A percentile compares a stretch with the other conserved stretches of the same genome.
Conservation (phyloP, 2,888 invertebrate genomes). For the Leucania comma region DNA sequence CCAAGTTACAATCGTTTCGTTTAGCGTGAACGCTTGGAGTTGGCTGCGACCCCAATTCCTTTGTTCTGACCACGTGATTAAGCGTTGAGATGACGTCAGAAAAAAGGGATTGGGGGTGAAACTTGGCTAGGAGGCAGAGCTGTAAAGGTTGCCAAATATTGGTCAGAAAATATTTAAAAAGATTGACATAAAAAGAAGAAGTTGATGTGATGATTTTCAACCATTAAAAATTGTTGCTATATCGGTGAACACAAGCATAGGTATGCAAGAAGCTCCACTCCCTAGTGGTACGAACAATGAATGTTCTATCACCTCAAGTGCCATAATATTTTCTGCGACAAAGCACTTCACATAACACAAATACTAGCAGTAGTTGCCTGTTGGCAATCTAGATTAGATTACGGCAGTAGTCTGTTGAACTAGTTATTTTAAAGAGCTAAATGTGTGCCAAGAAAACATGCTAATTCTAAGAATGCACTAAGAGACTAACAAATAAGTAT, state of each 20-base stretch:
- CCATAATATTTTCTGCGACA: conserved; percentile 27
- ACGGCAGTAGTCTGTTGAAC: conserved; percentile 23
- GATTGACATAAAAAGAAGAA: too few species aligned
- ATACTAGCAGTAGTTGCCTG: conserved; percentile 17
- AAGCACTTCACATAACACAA: conserved; percentile 14
- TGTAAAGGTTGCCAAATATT: too few species aligned
- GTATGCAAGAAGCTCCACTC: not conserved
- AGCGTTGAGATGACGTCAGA: too few species aligned
- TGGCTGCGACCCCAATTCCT: too few species aligned
- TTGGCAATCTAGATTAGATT: conserved; percentile 43
- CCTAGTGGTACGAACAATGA: not conserved
- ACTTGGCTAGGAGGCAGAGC: too few species aligned
- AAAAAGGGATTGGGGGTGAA: too few species aligned
- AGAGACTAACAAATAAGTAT: conserved; percentile 15
- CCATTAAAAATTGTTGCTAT: too few species aligned
- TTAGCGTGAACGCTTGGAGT: too few species aligned
- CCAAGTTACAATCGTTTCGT: too few species aligned
- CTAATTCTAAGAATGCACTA: conserved; percentile 37
- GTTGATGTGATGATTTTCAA: too few species aligned
- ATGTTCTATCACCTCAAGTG: not conserved
- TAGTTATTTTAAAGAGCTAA: conserved; percentile 39
- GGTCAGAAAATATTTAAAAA: too few species aligned
- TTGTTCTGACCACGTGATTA: too few species aligned
- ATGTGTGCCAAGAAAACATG: conserved; percentile 53
- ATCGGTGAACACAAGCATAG: not conserved